These are phyloP conservation scores for Eubucco bourcierii DNA, from an alignment of 2,113 vertebrate species.

Conservation along the genomic window DNA sequence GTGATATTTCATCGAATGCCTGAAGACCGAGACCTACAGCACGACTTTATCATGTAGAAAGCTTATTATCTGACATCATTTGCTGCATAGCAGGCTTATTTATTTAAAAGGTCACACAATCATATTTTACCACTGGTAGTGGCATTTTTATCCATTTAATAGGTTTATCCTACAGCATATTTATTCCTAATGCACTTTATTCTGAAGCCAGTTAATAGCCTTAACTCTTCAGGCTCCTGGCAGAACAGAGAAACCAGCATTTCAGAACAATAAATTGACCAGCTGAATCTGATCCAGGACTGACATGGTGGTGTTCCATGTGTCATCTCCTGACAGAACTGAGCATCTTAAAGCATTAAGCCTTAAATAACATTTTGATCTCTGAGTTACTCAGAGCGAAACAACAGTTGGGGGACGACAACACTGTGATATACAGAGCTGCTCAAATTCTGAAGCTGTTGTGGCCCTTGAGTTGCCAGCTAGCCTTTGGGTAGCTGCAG, in stretches of 20 bases:
- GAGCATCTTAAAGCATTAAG: not conserved
- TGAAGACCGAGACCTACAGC: conserved; percentile 46
- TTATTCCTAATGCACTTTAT: conserved; percentile 55
- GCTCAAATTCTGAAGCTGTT: not conserved
- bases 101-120: conserved; percentile 69
- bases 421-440: fast-evolving
- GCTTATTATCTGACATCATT: conserved; percentile 68
- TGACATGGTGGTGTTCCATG: fast-evolving
- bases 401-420: fast-evolving
- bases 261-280: not conserved
- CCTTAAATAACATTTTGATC: not conserved
- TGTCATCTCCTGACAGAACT: not conserved
- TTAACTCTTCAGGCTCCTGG: conserved; percentile 32
- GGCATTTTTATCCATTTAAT: conserved; percentile 70
- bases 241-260: not conserved
- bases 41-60: conserved; percentile 62
- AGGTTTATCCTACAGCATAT: conserved; percentile 66
- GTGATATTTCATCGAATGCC: conserved; percentile 18
- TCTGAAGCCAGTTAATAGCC: conserved; percentile 44
- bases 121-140: conserved; percentile 64
- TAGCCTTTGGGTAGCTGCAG: not conserved
- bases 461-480: not conserved
- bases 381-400: not conserved
- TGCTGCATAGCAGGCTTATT: conserved; percentile 61
- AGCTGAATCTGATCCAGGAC: not conserved